Conservation (phyloP, 1,140 invertebrate genomes). For the Oppia nitens region DNA sequence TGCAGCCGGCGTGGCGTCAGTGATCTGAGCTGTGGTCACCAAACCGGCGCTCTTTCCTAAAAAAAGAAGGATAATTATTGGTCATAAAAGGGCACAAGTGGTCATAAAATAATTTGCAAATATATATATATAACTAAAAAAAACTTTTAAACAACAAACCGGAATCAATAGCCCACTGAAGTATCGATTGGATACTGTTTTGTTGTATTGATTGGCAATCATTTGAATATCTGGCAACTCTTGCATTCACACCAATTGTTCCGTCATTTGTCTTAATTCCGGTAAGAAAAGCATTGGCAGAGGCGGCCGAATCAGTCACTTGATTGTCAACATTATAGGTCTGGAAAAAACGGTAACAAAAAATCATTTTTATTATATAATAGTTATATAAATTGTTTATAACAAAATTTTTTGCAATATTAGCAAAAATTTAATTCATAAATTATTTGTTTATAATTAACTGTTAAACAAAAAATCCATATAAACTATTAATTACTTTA, state of each 20-base stretch:
- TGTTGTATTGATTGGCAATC: conserved; percentile 44
- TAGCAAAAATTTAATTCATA: too few species aligned
- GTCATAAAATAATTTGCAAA: too few species aligned
- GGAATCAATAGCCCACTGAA: conserved; percentile 8
- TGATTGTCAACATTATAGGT: conserved; percentile 10
- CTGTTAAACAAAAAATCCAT: too few species aligned
- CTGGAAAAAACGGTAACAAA: too few species aligned
- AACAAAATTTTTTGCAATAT: too few species aligned
- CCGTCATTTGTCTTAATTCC: conserved; percentile 69
- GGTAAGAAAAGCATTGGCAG: conserved; percentile 65
- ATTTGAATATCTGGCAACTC: conserved; percentile 40
- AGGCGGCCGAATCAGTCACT: conserved; percentile 59
- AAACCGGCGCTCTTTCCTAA: conserved; percentile 41
- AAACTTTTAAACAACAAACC: neutral
- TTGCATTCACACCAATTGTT: conserved; percentile 53
- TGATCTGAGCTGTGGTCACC: conserved; percentile 74
- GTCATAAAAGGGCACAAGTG: too few species aligned
- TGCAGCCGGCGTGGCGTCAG: conserved; percentile 73
- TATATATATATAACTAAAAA: neutral
- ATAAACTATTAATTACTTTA: conserved; percentile 1
- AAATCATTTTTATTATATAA: too few species aligned
- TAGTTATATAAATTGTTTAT: too few species aligned
- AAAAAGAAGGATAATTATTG: too few species aligned
- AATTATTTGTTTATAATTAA: too few species aligned
- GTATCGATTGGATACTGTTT: conserved; percentile 41